Evolutionary conservation across 2,797 vertebrate species (phyloP).

Genomic region (Schizothorax lantsangensis): DNA sequence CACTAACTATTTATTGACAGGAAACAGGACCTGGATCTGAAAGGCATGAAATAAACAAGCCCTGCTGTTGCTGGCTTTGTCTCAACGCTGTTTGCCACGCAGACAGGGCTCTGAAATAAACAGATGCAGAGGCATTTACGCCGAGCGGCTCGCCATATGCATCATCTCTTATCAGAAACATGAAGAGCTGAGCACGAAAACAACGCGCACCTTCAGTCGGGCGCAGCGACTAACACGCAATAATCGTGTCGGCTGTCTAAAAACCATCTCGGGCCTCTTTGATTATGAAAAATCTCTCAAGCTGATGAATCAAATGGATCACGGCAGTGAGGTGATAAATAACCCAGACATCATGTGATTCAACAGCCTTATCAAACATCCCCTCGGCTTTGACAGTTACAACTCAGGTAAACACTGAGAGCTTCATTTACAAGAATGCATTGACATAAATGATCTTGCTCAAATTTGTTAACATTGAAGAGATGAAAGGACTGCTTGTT

Average conservation of each 20-base stretch:
- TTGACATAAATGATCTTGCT: slow-evolving; percentile 33
- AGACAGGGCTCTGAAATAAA: slow-evolving; percentile 37
- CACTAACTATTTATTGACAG: slow-evolving; percentile 43
- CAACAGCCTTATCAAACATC: slow-evolving; percentile 51
- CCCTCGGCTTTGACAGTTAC: slow-evolving; percentile 46
- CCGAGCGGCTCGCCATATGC: slow-evolving; percentile 14
- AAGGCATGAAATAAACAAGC: slow-evolving; percentile 36
- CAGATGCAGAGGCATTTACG: slow-evolving; percentile 38
- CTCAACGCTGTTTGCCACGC: slow-evolving; percentile 12
- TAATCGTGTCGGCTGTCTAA: slow-evolving; percentile 49
- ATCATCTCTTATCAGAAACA: slow-evolving; percentile 44
- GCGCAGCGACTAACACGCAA: slow-evolving; percentile 32
- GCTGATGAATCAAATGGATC: slow-evolving; percentile 48
- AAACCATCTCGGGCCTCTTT: slow-evolving; percentile 47
- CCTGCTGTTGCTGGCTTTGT: slow-evolving; percentile 40
- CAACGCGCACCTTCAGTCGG: slow-evolving; percentile 30
- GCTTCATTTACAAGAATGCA: slow-evolving; percentile 47
- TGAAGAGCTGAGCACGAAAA: slow-evolving; percentile 2
- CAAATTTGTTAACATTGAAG: slow-evolving; percentile 41
- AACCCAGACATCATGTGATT: slow-evolving; percentile 36
- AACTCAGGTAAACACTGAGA: slow-evolving; percentile 55
- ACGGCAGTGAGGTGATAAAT: slow-evolving; percentile 47
- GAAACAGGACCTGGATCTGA: slow-evolving; percentile 31
- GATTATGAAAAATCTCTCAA: slow-evolving; percentile 56
- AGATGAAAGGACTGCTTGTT: slow-evolving; percentile 31